Base-by-base conservation (phyloP, 2,113 vertebrate species). In the Pholis gunnellus region DNA sequence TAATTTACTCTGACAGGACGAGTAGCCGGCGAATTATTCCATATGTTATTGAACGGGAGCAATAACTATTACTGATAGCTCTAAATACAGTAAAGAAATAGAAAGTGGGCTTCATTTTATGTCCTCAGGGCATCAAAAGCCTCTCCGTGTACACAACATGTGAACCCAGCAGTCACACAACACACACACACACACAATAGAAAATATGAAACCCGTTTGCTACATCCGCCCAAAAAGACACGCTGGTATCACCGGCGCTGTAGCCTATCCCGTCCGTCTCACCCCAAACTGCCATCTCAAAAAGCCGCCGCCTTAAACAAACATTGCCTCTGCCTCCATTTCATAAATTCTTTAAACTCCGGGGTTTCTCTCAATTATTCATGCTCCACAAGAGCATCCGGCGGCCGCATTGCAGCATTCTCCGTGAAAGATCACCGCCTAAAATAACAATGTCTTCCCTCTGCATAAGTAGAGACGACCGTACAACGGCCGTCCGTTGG, bases 331-430 rank as follows among this genome's bases (percentile, higher is more conserved):
- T 86, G 71, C 89, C 86, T 90, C 87, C 78, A 86, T 88, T 87
- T 94, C 90, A 93, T 94, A 60, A 94, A 94, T 94, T 92, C 86
- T 94, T 94, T 88, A 94, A 87, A 88, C 87, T 80, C 87, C 44
- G n/a, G 67, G 66, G 80, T 84, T 86, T 72, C 74, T 61, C 71
- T 95, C 65, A 90, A 95, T 94, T 85, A 95, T 94, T 93, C 44
- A 95, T 88, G 75, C 46, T 27, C 27, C 46, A 7, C 34, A 34
- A 74, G 85, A 89, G 88, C 86, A 72, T 87, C 82, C 0, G 81
- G 66, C 52, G 82, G 88, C 87, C 78, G 91, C 92, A 93, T n/a
- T 94, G 94, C 93, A 94, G 90, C 83, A 86, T 89, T 87, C 84
- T 83, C 57, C 57, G 14, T 20, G n/a, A 85, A 78, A 85, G 89